A percentile compares a stretch with the other conserved stretches of the same genome.
These are phyloP conservation scores for Corythaixoides concolor DNA, from an alignment of 2,113 vertebrate genomes.

Conservation along the genomic window DNA sequence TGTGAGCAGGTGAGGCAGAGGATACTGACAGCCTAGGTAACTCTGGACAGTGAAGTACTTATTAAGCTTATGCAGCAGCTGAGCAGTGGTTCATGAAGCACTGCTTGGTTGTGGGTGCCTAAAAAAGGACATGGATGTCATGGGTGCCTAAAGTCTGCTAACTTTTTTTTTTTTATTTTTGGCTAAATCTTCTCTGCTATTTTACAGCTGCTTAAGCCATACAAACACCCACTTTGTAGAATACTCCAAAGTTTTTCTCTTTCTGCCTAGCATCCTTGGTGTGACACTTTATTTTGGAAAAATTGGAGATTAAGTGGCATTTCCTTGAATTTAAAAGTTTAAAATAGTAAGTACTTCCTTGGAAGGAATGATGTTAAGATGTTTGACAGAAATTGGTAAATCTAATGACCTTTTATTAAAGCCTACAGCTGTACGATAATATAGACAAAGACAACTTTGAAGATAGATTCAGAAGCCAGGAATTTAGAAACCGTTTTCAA, in stretches of 20 bases:
- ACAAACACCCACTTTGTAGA: background rate
- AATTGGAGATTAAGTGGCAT: background rate
- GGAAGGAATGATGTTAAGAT: conserved; percentile 39
- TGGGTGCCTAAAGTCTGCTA: background rate
- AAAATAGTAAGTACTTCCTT: conserved; percentile 52
- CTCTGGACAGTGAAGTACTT: background rate
- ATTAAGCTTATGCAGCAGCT: background rate
- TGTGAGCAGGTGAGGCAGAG: background rate
- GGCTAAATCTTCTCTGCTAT: background rate
- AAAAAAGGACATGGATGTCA: background rate
- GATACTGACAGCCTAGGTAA: background rate
- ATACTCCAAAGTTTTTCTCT: background rate
- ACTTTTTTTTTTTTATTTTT: background rate
- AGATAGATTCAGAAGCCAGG: conserved; percentile 47
- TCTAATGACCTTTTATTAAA: conserved; percentile 67
- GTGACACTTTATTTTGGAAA: conserved; percentile 47
- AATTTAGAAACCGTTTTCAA: conserved; percentile 57
- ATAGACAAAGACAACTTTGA: conserved; percentile 44
- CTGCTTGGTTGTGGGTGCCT: background rate
- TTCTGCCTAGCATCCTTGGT: background rate
- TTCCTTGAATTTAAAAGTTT: conserved; percentile 48
- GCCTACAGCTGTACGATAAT: conserved; percentile 60
- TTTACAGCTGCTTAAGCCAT: background rate
- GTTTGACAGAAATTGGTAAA: conserved; percentile 55
- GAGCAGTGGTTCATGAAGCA: background rate